Evolutionary conservation across 2,888 invertebrate genomes (phyloP).

Genomic region (Eustalomyia histrio): DNA sequence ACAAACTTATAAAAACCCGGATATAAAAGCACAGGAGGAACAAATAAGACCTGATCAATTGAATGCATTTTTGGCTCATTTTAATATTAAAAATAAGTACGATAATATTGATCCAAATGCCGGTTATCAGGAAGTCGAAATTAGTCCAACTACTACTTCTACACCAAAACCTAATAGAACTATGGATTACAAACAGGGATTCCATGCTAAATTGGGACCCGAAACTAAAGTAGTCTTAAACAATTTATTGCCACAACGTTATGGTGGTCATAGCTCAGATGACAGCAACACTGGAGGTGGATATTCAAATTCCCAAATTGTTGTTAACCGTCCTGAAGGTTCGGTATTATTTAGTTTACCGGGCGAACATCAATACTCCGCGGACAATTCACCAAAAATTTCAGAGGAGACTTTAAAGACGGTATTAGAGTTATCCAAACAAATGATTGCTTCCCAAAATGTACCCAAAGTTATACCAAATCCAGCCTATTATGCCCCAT

Average conservation of each 20-base stretch:
- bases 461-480: conserved; percentile 75
- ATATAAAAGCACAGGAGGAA: conserved; percentile 68
- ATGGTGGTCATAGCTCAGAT: conserved; percentile 29
- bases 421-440: conserved; percentile 78
- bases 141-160: conserved; percentile 21
- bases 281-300: conserved; percentile 65
- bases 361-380: conserved; percentile 66
- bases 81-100: conserved; percentile 77
- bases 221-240: conserved; percentile 75
- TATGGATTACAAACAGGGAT: conserved; percentile 31
- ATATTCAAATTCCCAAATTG: conserved; percentile 78
- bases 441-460: conserved; percentile 78
- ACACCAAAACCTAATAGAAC: conserved; percentile 30
- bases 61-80: conserved; percentile 78
- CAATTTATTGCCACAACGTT: conserved; percentile 69
- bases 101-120: conserved; percentile 70
- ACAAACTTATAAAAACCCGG: conserved; percentile 74
- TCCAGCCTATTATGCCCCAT: conserved; percentile 72
- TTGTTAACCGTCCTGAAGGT: conserved; percentile 78
- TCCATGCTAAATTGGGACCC: conserved; percentile 70
- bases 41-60: conserved; percentile 76
- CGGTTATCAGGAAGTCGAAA: background rate
- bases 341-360: conserved; percentile 76
- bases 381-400: conserved; percentile 74
- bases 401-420: conserved; percentile 79